Evolutionary conservation across 2,888 invertebrate genomes (phyloP).

Genomic region (Folsomia manolachei): DNA sequence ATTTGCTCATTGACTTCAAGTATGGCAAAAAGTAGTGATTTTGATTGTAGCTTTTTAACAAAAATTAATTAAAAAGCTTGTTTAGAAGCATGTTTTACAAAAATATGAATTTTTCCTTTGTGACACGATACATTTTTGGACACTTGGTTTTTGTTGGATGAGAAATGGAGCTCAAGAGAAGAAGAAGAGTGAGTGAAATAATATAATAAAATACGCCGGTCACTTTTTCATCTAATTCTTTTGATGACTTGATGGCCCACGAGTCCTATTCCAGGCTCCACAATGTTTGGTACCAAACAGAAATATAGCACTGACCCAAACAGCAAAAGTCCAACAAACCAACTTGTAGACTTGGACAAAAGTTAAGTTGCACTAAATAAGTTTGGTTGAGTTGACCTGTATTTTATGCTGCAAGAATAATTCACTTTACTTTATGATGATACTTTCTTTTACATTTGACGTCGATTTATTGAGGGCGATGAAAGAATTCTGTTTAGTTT

Average conservation of each 20-base stretch:
- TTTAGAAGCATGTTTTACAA: no score
- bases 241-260: conserved; percentile 2
- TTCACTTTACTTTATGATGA: background rate
- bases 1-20: no score
- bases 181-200: conserved; percentile 4
- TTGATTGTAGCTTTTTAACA: no score
- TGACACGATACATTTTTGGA: background rate
- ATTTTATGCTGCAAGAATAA: background rate
- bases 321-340: background rate
- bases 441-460: background rate
- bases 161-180: background rate
- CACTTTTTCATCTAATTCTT: conserved; percentile 6
- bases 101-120: no score
- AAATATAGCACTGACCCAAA: background rate
- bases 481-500: background rate
- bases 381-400: background rate
- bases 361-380: background rate
- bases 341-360: background rate
- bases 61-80: no score
- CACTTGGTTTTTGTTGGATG: background rate
- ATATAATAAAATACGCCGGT: background rate
- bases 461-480: background rate
- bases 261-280: background rate
- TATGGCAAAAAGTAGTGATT: no score
- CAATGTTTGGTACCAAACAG: no score